A percentile compares a stretch with the other conserved stretches of the same genome.
Evolutionary conservation across 2,113 vertebrate genomes (phyloP).

Genomic region (Macaca fascicularis): T2T-MFA8v1.1 NC_088380.1:68803001-68803500

Average conservation of each 20-base stretch:
- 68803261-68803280: neutral
- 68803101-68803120: neutral
- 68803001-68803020: neutral
- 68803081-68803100: neutral
- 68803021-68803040: neutral
- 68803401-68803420: neutral
- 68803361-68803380: neutral
- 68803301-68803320: neutral
- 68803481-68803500: neutral
- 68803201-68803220: neutral
- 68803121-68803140: neutral
- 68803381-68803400: neutral
- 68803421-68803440: neutral
- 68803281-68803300: neutral
- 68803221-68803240: neutral
- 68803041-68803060: neutral
- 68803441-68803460: slow-evolving; percentile 40
- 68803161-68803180: neutral
- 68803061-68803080: neutral
- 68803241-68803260: neutral
- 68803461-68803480: slow-evolving; percentile 14
- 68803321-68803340: neutral
- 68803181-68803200: neutral
- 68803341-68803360: neutral
- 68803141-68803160: neutral